Evolutionary conservation across 1,140 invertebrate species (phyloP), one percentile per base, ranked within the genome.

Genomic region (Pseudomyrmex flavicornis): DNA sequence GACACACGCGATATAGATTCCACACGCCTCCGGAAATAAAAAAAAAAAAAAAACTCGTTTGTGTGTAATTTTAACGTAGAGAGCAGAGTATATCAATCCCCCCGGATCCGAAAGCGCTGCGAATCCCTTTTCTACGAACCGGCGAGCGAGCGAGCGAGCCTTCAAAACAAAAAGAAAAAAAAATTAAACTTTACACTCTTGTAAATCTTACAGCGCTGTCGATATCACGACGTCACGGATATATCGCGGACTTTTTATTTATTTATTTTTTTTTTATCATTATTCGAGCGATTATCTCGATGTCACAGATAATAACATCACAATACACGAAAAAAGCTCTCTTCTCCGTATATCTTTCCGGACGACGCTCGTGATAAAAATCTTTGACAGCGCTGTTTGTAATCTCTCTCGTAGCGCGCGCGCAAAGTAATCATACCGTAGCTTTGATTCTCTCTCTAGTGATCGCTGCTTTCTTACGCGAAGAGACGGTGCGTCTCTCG

Each of bases 401-500:
- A 46, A 66, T 65, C 61, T 76, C 44, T 35, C 35, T 35, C 35
- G 76, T 59, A 44, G 74, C 48, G 61, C 63, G 76, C 5, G 35
- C 62, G 59, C 75, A 75, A 62, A 82, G 44, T 84, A 87, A 87
- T 84, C 75, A 63, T 87, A 66, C 22, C 52, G 44, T 88, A 88
- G 85, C 86, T 88, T 68, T 44, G 46, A 76, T 76, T 76, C 74
- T 75, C 70, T 82, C 58, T 83, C 17, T 69, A 63, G 86, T 68
- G 61, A 76, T 66, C 74, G 65, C 74, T 87, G 85, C 82, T 88
- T 79, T 72, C 79, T 87, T 35, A 7, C 35, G 35, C 35, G 35
- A 35, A 35, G 35, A 35, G 35, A 35, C 35, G 35, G 35, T 5
- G 35, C 5, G 35, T 35, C 5, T 35, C 35, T 35, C 35, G 5